These are phyloP conservation scores for Gasterosteus aculeatus DNA, from an alignment of 2,113 vertebrate genomes.

Conservation along the genomic window DNA sequence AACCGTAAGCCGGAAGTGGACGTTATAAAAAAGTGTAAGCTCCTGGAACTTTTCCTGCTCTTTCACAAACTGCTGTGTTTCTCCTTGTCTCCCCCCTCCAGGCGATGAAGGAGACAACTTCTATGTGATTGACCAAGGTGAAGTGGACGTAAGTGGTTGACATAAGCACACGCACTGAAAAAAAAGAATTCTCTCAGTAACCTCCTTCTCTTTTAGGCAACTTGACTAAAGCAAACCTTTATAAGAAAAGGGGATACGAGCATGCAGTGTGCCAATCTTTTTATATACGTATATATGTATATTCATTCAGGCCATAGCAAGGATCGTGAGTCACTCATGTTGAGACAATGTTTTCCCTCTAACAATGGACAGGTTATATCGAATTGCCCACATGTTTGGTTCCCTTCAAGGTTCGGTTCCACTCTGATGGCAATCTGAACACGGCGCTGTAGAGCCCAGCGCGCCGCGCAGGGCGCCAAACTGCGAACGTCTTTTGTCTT, in stretches of 20 bases:
- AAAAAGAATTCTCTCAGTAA: background rate
- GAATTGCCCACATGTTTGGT: constrained; percentile 61
- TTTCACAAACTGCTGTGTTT: constrained; percentile 27
- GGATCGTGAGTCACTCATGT: constrained; percentile 37
- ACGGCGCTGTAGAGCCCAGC: constrained; percentile 35
- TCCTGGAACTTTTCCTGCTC: constrained; percentile 6
- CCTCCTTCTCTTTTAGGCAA: background rate
- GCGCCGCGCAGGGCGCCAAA: constrained; percentile 34
- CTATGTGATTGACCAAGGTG: constrained; percentile 97
- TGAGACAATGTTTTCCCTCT: constrained; percentile 41
- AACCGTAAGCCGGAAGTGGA: constrained; percentile 14
- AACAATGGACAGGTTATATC: constrained; percentile 65
- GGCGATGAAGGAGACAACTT: constrained; percentile 99
- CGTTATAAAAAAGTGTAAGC: constrained; percentile 4
- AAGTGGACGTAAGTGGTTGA: constrained; percentile 91
- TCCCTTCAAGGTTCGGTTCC: constrained; percentile 58
- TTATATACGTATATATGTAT: background rate
- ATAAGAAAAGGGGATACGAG: background rate
- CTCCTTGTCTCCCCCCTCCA: constrained; percentile 69
- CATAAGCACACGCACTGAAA: constrained; percentile 23
- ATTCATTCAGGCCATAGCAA: constrained; percentile 14
- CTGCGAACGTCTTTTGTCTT: constrained; percentile 71
- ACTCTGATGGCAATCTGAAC: constrained; percentile 71
- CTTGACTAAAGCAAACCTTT: background rate
- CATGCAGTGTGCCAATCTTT: background rate